Conservation (phyloP, 2,113 vertebrate species). For the Zapus hudsonius region DNA sequence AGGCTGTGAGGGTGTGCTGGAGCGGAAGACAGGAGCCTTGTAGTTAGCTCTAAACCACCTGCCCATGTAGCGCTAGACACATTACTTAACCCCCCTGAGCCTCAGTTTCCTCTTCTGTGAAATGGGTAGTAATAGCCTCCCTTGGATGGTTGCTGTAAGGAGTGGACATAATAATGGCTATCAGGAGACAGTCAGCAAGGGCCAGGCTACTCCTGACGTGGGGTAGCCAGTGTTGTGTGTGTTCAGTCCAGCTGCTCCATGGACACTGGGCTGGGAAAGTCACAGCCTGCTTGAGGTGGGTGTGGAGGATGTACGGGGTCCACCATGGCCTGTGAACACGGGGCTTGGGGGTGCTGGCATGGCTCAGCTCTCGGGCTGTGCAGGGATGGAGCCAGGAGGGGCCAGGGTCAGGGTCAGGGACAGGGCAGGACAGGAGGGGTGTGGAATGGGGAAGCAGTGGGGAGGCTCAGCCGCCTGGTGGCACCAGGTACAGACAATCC, state of each 20-base stretch:
- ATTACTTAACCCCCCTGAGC: not conserved
- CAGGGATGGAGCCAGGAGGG: not conserved
- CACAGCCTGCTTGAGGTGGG: not conserved
- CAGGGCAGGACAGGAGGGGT: not conserved
- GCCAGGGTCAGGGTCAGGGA: not conserved
- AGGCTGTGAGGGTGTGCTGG: not conserved
- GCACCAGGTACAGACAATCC: constrained; percentile 28
- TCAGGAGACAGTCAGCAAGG: not conserved
- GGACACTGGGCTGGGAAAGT: not conserved
- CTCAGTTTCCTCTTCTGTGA: not conserved
- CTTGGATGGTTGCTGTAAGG: not conserved
- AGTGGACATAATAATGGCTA: not conserved
- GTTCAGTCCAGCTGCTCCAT: not conserved
- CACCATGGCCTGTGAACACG: not conserved
- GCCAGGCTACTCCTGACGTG: not conserved
- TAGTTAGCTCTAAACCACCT: not conserved
- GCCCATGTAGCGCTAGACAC: not conserved
- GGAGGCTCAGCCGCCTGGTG: not conserved
- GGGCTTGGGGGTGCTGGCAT: fast-evolving
- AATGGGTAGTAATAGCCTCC: not conserved
- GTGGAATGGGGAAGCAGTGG: not conserved
- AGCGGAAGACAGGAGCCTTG: not conserved
- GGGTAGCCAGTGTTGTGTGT: not conserved
- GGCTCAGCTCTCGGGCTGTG: not conserved
- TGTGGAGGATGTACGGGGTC: not conserved